phyloP scores from a whole-genome alignment of 2,797 vertebrate species.

The Hydrocynus forskahlii region DNA sequence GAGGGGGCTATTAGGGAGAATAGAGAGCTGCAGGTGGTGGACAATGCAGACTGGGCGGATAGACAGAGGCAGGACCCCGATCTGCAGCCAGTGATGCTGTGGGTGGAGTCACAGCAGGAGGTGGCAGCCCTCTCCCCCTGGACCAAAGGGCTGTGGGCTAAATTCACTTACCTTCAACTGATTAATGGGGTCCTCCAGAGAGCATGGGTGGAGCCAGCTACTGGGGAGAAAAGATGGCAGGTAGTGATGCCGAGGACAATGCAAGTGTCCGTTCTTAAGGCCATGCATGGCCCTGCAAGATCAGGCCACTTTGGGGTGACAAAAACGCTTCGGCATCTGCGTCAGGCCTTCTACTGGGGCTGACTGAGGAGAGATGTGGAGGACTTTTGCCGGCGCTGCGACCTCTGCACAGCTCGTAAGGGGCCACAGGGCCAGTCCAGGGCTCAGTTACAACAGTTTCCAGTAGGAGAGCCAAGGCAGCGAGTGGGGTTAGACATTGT shows the following conservation, averaged over 20 bases:
- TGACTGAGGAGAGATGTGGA: neutral
- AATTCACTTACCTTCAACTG: slow-evolving; percentile 1
- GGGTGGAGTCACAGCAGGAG: no score
- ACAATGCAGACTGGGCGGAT: neutral
- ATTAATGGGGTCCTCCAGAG: neutral
- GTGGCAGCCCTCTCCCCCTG: neutral
- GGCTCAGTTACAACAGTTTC: neutral
- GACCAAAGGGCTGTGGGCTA: slow-evolving; percentile 24
- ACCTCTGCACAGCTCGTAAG: neutral
- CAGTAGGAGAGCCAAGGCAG: neutral
- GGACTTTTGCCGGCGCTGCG: neutral
- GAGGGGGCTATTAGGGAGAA: no score
- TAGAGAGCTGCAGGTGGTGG: neutral
- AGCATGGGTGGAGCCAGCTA: slow-evolving; percentile 29
- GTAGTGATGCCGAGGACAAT: neutral
- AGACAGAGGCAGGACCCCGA: neutral
- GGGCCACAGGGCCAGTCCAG: neutral
- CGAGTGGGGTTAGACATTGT: neutral
- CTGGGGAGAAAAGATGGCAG: slow-evolving; percentile 35
- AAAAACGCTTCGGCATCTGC: neutral
- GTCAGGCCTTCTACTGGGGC: neutral
- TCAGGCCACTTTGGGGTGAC: neutral
- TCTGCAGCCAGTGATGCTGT: neutral
- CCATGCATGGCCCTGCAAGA: neutral
- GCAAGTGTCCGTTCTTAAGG: neutral